Conservation (phyloP, 2,888 invertebrate species). For the Mycalesis mineus region DNA sequence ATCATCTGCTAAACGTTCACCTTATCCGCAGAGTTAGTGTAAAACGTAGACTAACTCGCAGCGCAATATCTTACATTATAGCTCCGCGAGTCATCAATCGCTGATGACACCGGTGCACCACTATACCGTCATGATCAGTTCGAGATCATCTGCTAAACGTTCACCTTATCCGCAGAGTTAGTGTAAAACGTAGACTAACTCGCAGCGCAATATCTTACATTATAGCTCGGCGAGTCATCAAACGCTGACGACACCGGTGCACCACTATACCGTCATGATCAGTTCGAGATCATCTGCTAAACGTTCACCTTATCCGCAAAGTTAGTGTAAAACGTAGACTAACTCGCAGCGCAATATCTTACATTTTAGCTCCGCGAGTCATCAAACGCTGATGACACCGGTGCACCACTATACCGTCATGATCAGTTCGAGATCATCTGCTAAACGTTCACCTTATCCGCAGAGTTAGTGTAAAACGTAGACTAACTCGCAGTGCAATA, state of each 20-base stretch:
- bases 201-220: too few species aligned
- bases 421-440: not conserved
- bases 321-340: not conserved
- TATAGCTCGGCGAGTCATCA: constrained; percentile 13
- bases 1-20: not conserved
- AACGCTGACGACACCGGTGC: not conserved
- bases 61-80: too few species aligned
- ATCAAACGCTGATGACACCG: not conserved
- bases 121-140: not conserved
- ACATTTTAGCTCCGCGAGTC: constrained; percentile 6
- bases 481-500: too few species aligned
- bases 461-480: not conserved
- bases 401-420: not conserved
- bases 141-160: not conserved
- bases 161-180: not conserved
- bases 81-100: constrained; percentile 10
- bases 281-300: not conserved
- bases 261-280: not conserved
- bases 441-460: not conserved
- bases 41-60: not conserved
- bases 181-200: not conserved
- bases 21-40: not conserved
- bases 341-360: too few species aligned
- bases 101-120: not conserved
- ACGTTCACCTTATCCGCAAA: not conserved